Conservation (phyloP, 2,797 vertebrate genomes). For the Triplophysa bombifrons region DNA sequence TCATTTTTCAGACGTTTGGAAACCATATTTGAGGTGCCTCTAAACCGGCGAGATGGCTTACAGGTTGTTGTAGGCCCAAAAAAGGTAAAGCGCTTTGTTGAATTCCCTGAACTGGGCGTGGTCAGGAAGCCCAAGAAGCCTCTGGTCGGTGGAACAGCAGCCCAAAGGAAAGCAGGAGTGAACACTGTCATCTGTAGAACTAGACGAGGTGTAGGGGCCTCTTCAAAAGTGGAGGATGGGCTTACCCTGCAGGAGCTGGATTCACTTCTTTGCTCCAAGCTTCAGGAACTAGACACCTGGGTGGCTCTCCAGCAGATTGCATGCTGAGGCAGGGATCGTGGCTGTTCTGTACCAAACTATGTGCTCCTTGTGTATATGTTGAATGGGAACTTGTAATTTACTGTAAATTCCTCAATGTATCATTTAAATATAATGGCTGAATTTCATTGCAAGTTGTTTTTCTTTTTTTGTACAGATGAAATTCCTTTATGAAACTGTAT, state of each 20-base stretch:
- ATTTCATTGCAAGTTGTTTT: background rate
- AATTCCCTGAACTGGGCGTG: constrained; percentile 83
- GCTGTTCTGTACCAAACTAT: constrained; percentile 1
- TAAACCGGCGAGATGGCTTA: constrained; percentile 79
- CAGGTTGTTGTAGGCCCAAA: constrained; percentile 82
- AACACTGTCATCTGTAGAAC: constrained; percentile 64
- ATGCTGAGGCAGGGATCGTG: constrained; percentile 49
- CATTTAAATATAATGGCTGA: constrained; percentile 3
- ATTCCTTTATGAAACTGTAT: background rate
- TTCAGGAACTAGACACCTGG: constrained; percentile 74
- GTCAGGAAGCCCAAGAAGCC: constrained; percentile 77
- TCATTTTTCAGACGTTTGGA: constrained; percentile 81
- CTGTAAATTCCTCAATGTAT: constrained; percentile 14
- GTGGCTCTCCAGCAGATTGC: constrained; percentile 64
- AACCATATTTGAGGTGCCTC: constrained; percentile 88
- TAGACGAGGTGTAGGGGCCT: constrained; percentile 63
- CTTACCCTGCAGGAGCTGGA: constrained; percentile 69
- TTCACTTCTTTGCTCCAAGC: constrained; percentile 76
- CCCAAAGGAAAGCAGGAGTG: constrained; percentile 59
- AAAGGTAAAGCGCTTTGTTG: constrained; percentile 82
- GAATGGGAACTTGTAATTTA: background rate
- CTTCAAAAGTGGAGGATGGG: constrained; percentile 60
- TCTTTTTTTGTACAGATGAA: constrained; percentile 5
- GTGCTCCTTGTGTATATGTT: constrained; percentile 9
- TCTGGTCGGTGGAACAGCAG: constrained; percentile 52